phyloP scores from a whole-genome alignment of 2,113 vertebrate genomes.

The Burhinus bistriatus region DNA sequence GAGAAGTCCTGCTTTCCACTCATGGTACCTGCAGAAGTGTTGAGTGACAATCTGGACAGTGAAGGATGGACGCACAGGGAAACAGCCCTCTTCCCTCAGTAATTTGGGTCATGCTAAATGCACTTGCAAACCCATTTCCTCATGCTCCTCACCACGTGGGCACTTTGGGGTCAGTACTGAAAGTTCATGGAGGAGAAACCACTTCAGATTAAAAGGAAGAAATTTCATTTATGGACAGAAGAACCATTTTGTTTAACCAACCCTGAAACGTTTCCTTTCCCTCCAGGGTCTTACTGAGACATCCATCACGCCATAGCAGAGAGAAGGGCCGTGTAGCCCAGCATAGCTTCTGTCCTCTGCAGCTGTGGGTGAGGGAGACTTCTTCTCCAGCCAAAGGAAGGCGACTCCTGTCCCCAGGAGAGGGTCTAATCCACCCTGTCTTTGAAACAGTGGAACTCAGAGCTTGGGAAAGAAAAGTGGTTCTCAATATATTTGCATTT shows the following conservation, averaged over 20 bases:
- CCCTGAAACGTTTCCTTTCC: neutral
- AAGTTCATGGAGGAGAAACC: neutral
- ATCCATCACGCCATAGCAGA: neutral
- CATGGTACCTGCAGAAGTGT: neutral
- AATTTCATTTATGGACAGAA: neutral
- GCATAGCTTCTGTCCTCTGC: neutral
- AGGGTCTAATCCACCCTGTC: neutral
- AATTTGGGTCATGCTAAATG: neutral
- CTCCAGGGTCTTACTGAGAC: neutral
- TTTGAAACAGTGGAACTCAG: neutral
- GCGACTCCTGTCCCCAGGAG: neutral
- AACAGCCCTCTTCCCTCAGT: neutral
- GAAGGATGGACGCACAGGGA: neutral
- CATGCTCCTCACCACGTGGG: rapidly evolving
- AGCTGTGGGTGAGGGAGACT: neutral
- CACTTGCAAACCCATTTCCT: neutral
- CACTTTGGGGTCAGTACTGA: neutral
- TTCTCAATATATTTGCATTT: neutral
- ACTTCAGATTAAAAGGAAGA: neutral
- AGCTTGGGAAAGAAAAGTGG: neutral
- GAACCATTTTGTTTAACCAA: neutral
- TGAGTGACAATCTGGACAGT: neutral
- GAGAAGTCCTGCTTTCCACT: neutral
- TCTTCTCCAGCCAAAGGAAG: neutral
- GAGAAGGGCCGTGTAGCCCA: neutral